Base-by-base conservation (phyloP, 2,797 vertebrate genomes). In the Sorex maritimensis region DNA sequence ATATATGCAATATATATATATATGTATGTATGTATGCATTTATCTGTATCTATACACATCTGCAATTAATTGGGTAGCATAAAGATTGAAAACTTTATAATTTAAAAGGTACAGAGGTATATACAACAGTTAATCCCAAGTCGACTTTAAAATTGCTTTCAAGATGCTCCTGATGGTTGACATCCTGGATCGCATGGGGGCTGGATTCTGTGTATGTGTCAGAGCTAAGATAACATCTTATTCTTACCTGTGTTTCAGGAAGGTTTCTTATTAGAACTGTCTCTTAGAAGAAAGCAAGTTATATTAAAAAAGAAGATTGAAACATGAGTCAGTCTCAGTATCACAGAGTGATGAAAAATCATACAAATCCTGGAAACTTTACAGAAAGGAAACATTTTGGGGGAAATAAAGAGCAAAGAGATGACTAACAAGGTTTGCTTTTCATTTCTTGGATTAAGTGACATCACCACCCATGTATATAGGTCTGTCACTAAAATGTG, bases 191-290 rank as follows among this genome's bases (percentile, higher is more conserved):
- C 41, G 67, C 30, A 73, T 10, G 28, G 77, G 19, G 58, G 1
- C 86, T 79, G 61, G 58, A 23, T 30, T 86, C 28, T 68, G 41
- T 17, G 13, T 65, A n/a, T 46, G 30, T 46, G 77, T 87, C 34
- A 41, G 30, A 17, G 49, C 63, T 63, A 65, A 71, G 90, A 94
- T 94, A 69, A 23, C 74, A 86, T 94, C 92, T 72, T 73, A 34
- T 58, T 88, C 84, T 95, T 94, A 88, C 92, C 77, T 71, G 2
- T 74, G n/a, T 94, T 91, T 96, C 93, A 88, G 88, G 86, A 84
- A 88, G 38, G 65, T 28, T 91, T 91, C 86, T 97, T 97, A 95
- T 93, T 95, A 92, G 91, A 88, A 92, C n/a, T 28, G 90, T 84
- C 44, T 96, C 46, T 72, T 92, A 85, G 91, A 95, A 95, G 88